Percentiles rank a stretch among this genome's conserved stretches.
Conservation (phyloP, 2,888 invertebrate species). For the Drosophila acutilabella region DNA sequence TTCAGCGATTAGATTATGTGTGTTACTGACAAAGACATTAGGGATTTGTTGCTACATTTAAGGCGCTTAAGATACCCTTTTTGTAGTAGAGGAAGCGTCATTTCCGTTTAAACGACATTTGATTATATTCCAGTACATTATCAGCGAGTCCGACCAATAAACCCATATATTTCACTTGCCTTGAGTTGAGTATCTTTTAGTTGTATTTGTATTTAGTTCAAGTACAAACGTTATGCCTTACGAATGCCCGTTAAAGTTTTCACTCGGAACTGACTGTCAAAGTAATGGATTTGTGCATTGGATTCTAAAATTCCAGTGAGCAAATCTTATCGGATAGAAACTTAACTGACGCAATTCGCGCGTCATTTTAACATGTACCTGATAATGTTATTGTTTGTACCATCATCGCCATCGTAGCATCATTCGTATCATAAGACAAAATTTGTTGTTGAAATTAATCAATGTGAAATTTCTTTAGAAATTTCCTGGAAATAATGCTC, state of each 20-base stretch:
- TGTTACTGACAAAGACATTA: conserved; percentile 4
- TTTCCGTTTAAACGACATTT: not conserved
- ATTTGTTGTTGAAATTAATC: not conserved
- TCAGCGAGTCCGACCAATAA: too few species aligned
- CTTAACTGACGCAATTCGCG: conserved; percentile 48
- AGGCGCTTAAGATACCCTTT: not conserved
- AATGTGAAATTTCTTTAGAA: conserved; percentile 13
- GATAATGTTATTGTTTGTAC: conserved; percentile 41
- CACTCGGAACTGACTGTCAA: conserved; percentile 15
- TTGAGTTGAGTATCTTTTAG: not conserved
- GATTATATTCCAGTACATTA: not conserved
- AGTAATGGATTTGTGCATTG: conserved; percentile 25
- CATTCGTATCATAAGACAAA: not conserved
- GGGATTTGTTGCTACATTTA: conserved; percentile 5
- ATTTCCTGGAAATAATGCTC: conserved; percentile 27
- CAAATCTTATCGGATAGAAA: conserved; percentile 24
- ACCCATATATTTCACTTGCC: not conserved
- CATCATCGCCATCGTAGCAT: not conserved
- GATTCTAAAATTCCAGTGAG: conserved; percentile 3
- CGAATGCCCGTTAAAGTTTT: not conserved
- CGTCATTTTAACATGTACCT: conserved; percentile 47
- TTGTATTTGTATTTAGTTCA: conserved; percentile 1
- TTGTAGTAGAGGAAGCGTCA: not conserved
- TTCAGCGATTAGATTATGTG: conserved; percentile 55
- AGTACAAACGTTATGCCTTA: conserved; percentile 25